Conservation (phyloP, 2,797 vertebrate species). For the Enteromius paludinosus region DNA sequence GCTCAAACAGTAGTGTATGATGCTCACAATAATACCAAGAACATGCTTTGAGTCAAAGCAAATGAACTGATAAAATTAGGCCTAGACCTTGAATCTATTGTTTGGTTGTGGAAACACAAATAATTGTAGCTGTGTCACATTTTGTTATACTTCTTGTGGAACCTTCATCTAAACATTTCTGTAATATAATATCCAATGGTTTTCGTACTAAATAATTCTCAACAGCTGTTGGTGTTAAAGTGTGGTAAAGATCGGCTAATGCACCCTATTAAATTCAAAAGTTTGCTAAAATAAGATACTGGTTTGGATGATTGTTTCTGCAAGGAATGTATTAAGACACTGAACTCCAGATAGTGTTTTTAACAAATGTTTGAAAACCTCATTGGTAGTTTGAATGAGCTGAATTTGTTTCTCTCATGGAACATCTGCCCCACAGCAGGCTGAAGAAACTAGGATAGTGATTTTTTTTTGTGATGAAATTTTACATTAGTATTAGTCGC, state of each 20-base stretch:
- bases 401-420: neutral
- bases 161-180: neutral
- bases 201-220: neutral
- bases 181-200: neutral
- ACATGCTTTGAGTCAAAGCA: neutral
- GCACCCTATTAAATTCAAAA: neutral
- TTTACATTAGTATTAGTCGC: neutral
- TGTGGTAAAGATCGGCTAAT: neutral
- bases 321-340: conserved; percentile 22
- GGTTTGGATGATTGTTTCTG: conserved; percentile 27
- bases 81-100: neutral
- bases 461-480: neutral
- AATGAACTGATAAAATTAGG: neutral
- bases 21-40: neutral
- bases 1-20: neutral
- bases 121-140: neutral
- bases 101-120: neutral
- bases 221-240: neutral
- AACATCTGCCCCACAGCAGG: neutral
- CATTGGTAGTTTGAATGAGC: neutral
- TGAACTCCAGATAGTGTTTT: conserved; percentile 44
- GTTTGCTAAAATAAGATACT: neutral
- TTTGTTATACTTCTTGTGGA: neutral
- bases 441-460: neutral
- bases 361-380: conserved; percentile 8